Evolutionary conservation across 1,140 invertebrate genomes (phyloP).

Genomic region (Cephus cinctus): DNA sequence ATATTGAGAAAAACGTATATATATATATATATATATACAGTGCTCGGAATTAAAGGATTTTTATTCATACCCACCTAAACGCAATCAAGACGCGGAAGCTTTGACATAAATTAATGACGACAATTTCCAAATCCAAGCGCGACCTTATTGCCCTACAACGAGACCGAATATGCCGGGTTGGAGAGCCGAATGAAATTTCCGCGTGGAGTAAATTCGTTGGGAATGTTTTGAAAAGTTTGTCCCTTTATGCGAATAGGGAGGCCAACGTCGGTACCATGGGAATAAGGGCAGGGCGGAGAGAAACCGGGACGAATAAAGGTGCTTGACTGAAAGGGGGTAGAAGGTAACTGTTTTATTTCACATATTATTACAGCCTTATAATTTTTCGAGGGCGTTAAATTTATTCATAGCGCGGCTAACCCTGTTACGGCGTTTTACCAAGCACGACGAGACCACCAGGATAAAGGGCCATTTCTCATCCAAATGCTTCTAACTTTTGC

Average conservation of each 20-base stretch:
- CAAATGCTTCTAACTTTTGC: constrained; percentile 39
- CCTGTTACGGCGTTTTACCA: constrained; percentile 48
- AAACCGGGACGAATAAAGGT: background rate
- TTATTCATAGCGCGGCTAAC: constrained; percentile 53
- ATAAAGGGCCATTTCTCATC: constrained; percentile 42
- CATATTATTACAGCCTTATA: constrained; percentile 41
- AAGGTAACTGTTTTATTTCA: constrained; percentile 17
- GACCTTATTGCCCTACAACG: too few relatives aligned
- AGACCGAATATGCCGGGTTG: too few relatives aligned
- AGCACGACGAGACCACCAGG: constrained; percentile 26
- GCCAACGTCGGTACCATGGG: too few relatives aligned
- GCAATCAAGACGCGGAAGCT: too few relatives aligned
- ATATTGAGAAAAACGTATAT: too few relatives aligned
- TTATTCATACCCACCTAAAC: too few relatives aligned
- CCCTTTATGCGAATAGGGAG: background rate
- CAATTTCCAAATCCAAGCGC: too few relatives aligned
- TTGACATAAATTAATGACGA: too few relatives aligned
- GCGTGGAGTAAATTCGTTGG: constrained; percentile 33
- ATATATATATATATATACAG: too few relatives aligned
- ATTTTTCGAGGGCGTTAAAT: constrained; percentile 42
- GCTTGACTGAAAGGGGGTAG: background rate
- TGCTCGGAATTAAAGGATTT: too few relatives aligned
- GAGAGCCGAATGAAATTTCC: constrained; percentile 31
- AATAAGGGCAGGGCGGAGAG: too few relatives aligned
- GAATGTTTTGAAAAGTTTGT: constrained; percentile 27